Evolutionary conservation across 2,797 vertebrate species (phyloP).

Genomic region (Myotis daubentonii): DNA sequence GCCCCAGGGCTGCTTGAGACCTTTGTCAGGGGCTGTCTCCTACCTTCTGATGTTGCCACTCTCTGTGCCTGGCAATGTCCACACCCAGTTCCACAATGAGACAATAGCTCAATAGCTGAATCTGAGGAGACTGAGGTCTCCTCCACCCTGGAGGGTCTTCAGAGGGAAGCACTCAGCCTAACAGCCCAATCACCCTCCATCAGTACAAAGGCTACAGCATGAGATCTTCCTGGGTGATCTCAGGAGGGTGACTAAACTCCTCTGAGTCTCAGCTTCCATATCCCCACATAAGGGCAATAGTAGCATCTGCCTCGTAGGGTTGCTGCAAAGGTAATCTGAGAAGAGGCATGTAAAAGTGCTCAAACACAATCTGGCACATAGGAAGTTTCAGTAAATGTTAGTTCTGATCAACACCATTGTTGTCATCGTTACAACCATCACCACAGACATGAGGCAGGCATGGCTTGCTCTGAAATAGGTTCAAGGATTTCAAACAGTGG

Average conservation of each 20-base stretch:
- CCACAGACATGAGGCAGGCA: conserved; percentile 71
- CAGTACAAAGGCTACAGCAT: neutral
- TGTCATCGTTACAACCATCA: neutral
- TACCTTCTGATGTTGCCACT: conserved; percentile 69
- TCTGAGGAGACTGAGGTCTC: neutral
- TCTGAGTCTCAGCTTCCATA: neutral
- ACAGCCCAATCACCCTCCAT: neutral
- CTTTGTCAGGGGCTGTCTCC: conserved; percentile 50
- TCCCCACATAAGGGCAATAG: neutral
- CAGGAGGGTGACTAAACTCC: neutral
- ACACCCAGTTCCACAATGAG: conserved; percentile 46
- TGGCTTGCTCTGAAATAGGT: conserved; percentile 67
- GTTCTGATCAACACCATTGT: neutral
- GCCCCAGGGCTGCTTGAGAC: conserved; percentile 23
- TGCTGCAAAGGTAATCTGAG: neutral
- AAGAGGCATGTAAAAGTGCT: neutral
- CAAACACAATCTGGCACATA: neutral
- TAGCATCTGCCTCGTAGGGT: neutral
- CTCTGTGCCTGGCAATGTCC: conserved; percentile 68
- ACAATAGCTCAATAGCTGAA: neutral
- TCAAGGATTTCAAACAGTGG: conserved; percentile 65
- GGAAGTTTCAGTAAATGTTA: neutral
- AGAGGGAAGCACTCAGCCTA: neutral
- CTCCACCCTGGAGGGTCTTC: neutral
- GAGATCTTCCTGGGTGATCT: neutral